Evolutionary conservation across 2,113 vertebrate species (phyloP), one percentile per base, ranked within the genome.

Genomic region (Panthera tigris): DNA sequence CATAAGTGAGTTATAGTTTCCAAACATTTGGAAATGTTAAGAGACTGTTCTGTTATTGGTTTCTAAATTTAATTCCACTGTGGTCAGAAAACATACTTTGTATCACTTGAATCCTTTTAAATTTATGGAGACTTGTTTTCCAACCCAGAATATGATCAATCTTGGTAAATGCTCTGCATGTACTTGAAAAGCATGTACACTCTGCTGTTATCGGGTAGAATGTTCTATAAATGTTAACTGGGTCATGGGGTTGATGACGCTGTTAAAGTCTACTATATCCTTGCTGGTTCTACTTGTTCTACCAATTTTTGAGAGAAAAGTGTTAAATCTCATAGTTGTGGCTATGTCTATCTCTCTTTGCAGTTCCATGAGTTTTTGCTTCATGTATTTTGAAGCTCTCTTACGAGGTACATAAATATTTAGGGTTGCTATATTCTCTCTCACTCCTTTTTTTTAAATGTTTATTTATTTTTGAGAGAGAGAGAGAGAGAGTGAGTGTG

Each of bases 11-110:
- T 66, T 79, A 91, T 1, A 61, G 82, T 71, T 88, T 93, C 48
- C 73, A 94, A 87, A 91, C 66, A 57, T 71, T 82, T 87, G 71
- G 76, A 91, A 71, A 71, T 48, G 86, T 81, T 87, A 91, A 88
- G 74, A 68, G 48, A 66, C 33, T 71, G 21, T 82, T 81, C 41
- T 55, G 23, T 50, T 83, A 71, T 0, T 83, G 68, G 65, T 73
- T 71, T 88, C 87, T 88, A 95, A 52, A 79, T 93, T 82, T 87
- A 86, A 73, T 96, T 78, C 25, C 48, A 27, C 18, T 71, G 33
- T 31, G 31, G 36, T 82, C 71, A 82, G 23, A 82, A 45, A 83
- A 91, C 27, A 65, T 66, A 85, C 27, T 71, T 76, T 39, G 3
- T 87, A 71, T 74, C 55, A 91, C 9, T 48, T 71, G 73, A 90